These are phyloP conservation scores for Netelia inedita DNA, from an alignment of 2,888 invertebrate species.

Conservation along the genomic window DNA sequence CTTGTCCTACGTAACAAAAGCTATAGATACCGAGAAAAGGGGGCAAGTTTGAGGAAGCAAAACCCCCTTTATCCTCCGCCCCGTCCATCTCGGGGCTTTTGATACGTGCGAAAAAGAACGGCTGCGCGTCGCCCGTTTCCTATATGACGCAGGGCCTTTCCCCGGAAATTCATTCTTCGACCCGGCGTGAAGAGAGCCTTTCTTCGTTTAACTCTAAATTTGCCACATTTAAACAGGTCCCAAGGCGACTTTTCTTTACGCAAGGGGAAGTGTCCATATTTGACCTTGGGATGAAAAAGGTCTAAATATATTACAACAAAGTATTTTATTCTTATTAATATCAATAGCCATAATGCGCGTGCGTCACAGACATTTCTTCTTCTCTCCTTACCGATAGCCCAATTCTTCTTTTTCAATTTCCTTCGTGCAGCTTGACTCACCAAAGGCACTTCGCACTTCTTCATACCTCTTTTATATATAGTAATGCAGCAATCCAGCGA, in stretches of 20 bases:
- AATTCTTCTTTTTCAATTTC: neutral
- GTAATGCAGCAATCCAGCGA: neutral
- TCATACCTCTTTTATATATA: neutral
- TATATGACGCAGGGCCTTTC: slow-evolving; percentile 35
- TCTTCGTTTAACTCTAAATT: slow-evolving; percentile 36
- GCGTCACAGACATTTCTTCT: neutral
- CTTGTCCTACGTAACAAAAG: slow-evolving; percentile 70
- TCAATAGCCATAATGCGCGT: too few species aligned
- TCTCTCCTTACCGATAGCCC: neutral
- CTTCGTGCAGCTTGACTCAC: neutral
- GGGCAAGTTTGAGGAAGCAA: slow-evolving; percentile 59
- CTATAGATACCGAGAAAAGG: slow-evolving; percentile 67
- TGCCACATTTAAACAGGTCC: neutral
- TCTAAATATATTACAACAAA: too few species aligned
- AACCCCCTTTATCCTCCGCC: slow-evolving; percentile 49
- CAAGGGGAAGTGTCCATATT: neutral
- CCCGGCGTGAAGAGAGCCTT: slow-evolving; percentile 52
- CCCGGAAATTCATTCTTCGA: slow-evolving; percentile 61
- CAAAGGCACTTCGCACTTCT: neutral
- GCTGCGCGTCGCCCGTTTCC: slow-evolving; percentile 56
- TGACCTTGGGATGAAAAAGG: neutral
- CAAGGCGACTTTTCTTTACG: neutral
- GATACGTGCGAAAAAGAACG: slow-evolving; percentile 72
- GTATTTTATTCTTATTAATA: too few species aligned
- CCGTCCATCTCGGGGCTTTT: slow-evolving; percentile 56